phyloP scores from a whole-genome alignment of 2,113 vertebrate genomes.

The Ancistrus triradiatus region DNA sequence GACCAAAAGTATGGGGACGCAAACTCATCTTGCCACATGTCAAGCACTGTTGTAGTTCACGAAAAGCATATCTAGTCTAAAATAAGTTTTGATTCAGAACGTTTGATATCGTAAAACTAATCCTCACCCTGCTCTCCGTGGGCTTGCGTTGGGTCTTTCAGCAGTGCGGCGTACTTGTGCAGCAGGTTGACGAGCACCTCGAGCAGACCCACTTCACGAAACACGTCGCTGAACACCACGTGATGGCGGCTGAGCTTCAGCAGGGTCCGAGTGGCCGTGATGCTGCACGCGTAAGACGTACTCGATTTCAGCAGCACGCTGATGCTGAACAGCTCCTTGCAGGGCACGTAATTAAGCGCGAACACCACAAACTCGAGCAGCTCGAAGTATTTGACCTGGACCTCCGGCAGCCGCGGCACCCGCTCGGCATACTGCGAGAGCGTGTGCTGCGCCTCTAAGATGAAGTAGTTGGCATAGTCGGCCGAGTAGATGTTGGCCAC shows the following conservation, averaged over 20 bases:
- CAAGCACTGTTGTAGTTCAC: no score
- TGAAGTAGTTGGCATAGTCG: conserved; percentile 94
- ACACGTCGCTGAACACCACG: conserved; percentile 93
- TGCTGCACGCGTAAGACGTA: conserved; percentile 87
- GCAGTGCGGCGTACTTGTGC: conserved; percentile 95
- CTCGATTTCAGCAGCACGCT: conserved; percentile 94
- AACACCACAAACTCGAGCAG: conserved; percentile 96
- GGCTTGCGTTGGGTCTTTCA: conserved; percentile 87
- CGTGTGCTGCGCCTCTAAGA: conserved; percentile 93
- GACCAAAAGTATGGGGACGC: no score
- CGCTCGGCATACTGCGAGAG: conserved; percentile 93
- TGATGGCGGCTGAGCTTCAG: conserved; percentile 90
- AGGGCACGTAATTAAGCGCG: conserved; percentile 95
- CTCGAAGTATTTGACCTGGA: conserved; percentile 94
- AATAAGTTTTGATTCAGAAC: no score
- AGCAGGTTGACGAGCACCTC: conserved; percentile 97
- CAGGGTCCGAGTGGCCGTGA: conserved; percentile 82
- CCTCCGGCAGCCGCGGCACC: conserved; percentile 84
- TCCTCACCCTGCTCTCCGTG: conserved; percentile 81
- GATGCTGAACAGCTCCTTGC: conserved; percentile 97
- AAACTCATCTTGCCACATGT: no score
- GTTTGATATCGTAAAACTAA: neutral
- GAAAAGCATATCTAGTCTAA: no score
- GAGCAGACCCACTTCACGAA: conserved; percentile 93
- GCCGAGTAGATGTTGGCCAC: conserved; percentile 91